Evolutionary conservation across 2,797 vertebrate genomes (phyloP).

Genomic region (Coregonus ussuriensis): DNA sequence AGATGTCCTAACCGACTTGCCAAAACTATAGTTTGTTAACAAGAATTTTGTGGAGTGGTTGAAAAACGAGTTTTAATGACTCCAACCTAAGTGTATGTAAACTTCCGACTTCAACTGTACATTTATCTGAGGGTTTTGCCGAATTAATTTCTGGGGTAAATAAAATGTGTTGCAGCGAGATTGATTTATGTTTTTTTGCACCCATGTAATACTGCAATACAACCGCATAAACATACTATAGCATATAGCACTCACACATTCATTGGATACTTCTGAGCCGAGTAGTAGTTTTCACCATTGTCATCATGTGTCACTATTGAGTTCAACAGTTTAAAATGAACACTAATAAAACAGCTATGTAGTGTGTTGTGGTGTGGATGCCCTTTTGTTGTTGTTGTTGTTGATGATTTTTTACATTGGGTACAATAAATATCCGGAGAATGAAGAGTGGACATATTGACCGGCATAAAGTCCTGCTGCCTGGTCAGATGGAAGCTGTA

Average conservation of each 20-base stretch:
- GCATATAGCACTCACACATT: slow-evolving; percentile 30
- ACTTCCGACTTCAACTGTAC: too few relatives aligned
- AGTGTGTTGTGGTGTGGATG: not conserved
- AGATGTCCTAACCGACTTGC: too few relatives aligned
- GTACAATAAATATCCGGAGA: slow-evolving; percentile 97
- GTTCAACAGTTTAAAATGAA: slow-evolving; percentile 20
- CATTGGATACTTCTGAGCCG: slow-evolving; percentile 29
- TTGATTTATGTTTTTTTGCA: not conserved
- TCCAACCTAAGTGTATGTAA: too few relatives aligned
- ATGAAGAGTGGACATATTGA: slow-evolving; percentile 94
- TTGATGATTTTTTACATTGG: slow-evolving; percentile 80
- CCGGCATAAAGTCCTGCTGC: slow-evolving; percentile 95
- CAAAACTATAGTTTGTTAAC: too few relatives aligned
- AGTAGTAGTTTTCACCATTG: slow-evolving; percentile 35
- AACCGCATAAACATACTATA: not conserved
- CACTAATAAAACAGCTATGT: slow-evolving; percentile 10
- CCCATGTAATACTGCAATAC: not conserved
- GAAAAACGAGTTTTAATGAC: too few relatives aligned
- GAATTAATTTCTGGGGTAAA: not conserved
- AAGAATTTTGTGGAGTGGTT: too few relatives aligned
- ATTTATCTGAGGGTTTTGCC: not conserved
- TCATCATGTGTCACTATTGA: slow-evolving; percentile 11
- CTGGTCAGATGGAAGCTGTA: slow-evolving; percentile 96
- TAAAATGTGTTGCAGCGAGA: not conserved
- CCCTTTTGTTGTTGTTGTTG: slow-evolving; percentile 33